These are phyloP conservation scores for Epizoanthus rinbou DNA, from an alignment of 92 coral and sea anemone species.

Conservation along the genomic window DNA sequence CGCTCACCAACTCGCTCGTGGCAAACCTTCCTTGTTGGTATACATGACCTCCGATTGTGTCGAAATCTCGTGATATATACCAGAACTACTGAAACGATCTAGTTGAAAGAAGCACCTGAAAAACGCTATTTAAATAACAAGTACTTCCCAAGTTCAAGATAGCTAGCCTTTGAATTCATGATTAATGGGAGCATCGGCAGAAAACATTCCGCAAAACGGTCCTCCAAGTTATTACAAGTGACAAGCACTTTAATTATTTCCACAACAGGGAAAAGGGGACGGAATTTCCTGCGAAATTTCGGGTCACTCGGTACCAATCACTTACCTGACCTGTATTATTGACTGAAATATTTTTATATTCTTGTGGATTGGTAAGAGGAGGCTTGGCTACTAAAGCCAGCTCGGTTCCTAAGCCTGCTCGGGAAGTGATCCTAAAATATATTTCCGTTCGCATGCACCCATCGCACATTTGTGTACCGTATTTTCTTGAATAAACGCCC, in stretches of 20 bases:
- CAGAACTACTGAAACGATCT: conserved; percentile 7
- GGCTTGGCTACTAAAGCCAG: background rate
- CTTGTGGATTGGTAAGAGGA: background rate
- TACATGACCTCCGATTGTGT: conserved; percentile 31
- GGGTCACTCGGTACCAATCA: too few relatives aligned
- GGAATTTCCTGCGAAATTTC: conserved; percentile 14
- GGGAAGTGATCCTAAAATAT: background rate
- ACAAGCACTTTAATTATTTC: background rate
- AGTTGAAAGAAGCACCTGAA: background rate
- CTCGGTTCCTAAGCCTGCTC: background rate
- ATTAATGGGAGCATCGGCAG: background rate
- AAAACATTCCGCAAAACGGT: too few relatives aligned
- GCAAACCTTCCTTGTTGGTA: conserved; percentile 22
- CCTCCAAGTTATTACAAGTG: too few relatives aligned
- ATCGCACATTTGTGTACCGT: too few relatives aligned
- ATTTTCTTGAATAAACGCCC: too few relatives aligned
- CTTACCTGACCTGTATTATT: background rate
- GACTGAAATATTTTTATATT: conserved; percentile 2
- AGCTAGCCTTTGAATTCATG: conserved; percentile 11
- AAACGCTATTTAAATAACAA: conserved; percentile 27
- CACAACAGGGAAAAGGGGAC: conserved; percentile 14
- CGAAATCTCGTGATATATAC: conserved; percentile 14
- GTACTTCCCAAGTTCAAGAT: conserved; percentile 6
- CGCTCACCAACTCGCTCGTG: too few relatives aligned
- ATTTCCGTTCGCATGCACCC: background rate